Evolutionary conservation across 2,888 invertebrate species (phyloP).

Genomic region (Aporophyla nigra): DNA sequence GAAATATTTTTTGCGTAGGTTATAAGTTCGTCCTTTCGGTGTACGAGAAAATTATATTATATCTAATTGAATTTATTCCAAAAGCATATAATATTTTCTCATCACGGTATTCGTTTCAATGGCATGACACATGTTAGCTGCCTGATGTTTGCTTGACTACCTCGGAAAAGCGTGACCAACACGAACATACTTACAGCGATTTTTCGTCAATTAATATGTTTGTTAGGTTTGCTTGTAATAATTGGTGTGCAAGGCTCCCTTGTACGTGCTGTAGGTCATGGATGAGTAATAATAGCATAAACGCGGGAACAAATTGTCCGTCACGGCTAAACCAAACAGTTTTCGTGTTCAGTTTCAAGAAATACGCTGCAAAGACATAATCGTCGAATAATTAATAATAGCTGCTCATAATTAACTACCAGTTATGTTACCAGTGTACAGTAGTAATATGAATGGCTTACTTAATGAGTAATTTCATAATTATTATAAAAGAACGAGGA

Average conservation of each 20-base stretch:
- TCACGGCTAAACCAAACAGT: slow-evolving; percentile 70
- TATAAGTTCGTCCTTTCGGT: background rate
- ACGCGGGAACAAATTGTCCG: slow-evolving; percentile 79
- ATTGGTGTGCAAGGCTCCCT: slow-evolving; percentile 76
- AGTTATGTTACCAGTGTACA: slow-evolving; percentile 32
- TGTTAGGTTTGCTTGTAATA: slow-evolving; percentile 70
- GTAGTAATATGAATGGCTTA: slow-evolving; percentile 51
- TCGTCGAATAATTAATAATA: slow-evolving; percentile 74
- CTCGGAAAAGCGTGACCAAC: slow-evolving; percentile 54
- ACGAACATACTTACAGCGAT: slow-evolving; percentile 41
- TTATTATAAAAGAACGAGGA: slow-evolving; percentile 55
- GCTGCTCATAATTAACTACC: slow-evolving; percentile 63
- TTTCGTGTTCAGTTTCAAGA: slow-evolving; percentile 64
- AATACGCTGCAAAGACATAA: slow-evolving; percentile 75
- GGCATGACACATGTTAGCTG: slow-evolving; percentile 32
- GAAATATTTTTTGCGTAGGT: slow-evolving; percentile 7
- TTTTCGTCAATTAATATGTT: slow-evolving; percentile 71
- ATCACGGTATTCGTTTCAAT: slow-evolving; percentile 46
- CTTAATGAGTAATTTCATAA: slow-evolving; percentile 49
- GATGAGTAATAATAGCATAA: slow-evolving; percentile 76
- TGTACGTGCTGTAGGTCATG: slow-evolving; percentile 78
- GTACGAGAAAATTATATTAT: background rate
- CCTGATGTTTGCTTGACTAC: background rate
- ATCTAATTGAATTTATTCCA: background rate
- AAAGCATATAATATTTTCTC: slow-evolving; percentile 3